Base-by-base conservation (phyloP, 1,140 invertebrate species). In the Chionoecetes opilio region DNA sequence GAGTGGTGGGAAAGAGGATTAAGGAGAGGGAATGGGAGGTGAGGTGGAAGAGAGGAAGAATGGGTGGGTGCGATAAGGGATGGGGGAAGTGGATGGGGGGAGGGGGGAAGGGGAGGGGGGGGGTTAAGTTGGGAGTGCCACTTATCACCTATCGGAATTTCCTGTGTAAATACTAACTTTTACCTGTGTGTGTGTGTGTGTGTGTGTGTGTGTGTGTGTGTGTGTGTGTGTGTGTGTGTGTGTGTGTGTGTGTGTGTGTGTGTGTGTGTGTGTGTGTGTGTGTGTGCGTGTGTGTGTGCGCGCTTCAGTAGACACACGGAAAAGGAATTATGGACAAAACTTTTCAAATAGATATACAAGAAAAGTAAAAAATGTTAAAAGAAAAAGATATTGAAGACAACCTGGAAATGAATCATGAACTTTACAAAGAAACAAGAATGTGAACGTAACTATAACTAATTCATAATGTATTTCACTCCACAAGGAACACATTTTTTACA, bases 261-360 rank as follows among this genome's bases (percentile, higher is more conserved):
- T 46, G 82, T 32, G 82, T 84, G 82, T 84, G 82, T 84, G 82
- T 84, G 82, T 29, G 82, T 84, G 82, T 84, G 82, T 84, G 82
- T 84, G 82, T 84, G 82, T 29, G 82, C 26, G 82, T 84, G 82
- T 84, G 82, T 84, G 82, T 84, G 82, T 84, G 82, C 21, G 82
- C 26, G 82, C 26, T 5, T 84, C 5, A 8, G 82, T 8, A 11
- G 82, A 31, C 82, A 34, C 32, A n/a, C 26, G 82, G 21, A n/a
- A 84, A 84, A 84, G n/a, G 11, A 34, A 84, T 34, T 84, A 1
- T 84, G 32, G 0, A 34, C 82, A 84, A 84, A n/a, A 34, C 32
- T 84, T 31, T 31, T 9, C n/a, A 34, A n/a, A 84, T 84, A 84
- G 29, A 84, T 31, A 84, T 84, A 84, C 0, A 31, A 84, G 26